These are phyloP conservation scores for Cheilosia impressa DNA, from an alignment of 2,888 invertebrate genomes.

Conservation along the genomic window DNA sequence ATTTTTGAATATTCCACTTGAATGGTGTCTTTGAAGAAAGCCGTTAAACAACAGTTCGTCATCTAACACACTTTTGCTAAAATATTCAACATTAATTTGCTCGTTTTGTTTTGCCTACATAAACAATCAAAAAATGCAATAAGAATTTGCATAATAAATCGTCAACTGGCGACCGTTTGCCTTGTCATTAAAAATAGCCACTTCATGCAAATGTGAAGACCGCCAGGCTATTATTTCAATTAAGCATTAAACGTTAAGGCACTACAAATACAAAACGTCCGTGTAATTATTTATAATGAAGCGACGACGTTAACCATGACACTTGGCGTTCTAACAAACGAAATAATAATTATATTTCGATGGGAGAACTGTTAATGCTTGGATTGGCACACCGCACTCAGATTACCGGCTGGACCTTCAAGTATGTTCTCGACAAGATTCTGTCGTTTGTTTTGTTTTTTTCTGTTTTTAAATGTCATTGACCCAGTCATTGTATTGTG, in stretches of 20 bases:
- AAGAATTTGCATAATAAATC: conserved; percentile 47
- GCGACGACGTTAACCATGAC: conserved; percentile 41
- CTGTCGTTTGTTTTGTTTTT: neutral
- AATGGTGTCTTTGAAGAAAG: conserved; percentile 11
- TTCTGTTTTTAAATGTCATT: conserved; percentile 38
- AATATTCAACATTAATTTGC: conserved; percentile 2
- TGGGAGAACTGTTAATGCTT: conserved; percentile 27
- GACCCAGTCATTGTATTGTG: conserved; percentile 56
- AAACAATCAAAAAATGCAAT: conserved; percentile 53
- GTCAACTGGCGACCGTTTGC: conserved; percentile 29
- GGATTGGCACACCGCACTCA: conserved; percentile 5
- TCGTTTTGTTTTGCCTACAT: neutral
- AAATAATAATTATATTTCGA: conserved; percentile 51
- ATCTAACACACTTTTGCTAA: conserved; percentile 24
- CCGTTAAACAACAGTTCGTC: conserved; percentile 45
- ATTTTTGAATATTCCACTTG: conserved; percentile 3
- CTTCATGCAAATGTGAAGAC: conserved; percentile 58
- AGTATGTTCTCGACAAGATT: conserved; percentile 17
- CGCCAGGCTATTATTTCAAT: conserved; percentile 44
- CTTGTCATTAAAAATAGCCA: conserved; percentile 33
- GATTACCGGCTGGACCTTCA: conserved; percentile 28
- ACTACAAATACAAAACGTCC: conserved; percentile 7
- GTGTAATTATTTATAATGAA: conserved; percentile 53
- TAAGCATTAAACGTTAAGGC: conserved; percentile 30
- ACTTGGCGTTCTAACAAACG: conserved; percentile 29